Conservation (phyloP, 2,888 invertebrate genomes). For the Ectemnius cavifrons region DNA sequence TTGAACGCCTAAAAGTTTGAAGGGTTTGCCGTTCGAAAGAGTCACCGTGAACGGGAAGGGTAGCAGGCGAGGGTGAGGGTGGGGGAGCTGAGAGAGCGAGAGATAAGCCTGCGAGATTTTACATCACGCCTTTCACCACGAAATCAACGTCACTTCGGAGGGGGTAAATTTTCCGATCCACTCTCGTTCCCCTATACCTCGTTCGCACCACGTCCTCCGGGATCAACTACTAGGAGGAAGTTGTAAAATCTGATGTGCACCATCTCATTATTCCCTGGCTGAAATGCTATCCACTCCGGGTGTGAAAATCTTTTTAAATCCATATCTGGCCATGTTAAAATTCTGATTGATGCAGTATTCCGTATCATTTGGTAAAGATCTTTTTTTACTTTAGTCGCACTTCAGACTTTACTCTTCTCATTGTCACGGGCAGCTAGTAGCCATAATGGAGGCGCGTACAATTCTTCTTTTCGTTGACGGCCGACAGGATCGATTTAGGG, state of each 20-base stretch:
- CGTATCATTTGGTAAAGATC: no score
- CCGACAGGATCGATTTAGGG: no score
- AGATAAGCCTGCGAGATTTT: constrained; percentile 40
- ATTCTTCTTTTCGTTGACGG: no score
- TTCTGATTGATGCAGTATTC: no score
- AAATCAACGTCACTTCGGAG: constrained; percentile 9
- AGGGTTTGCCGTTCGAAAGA: not conserved
- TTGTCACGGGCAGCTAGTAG: no score
- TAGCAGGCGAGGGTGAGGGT: no score
- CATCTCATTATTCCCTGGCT: not conserved
- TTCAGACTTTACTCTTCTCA: not conserved
- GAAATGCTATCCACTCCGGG: not conserved
- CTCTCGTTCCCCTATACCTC: constrained; percentile 12
- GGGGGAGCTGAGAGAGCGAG: constrained; percentile 4
- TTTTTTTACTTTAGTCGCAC: not conserved
- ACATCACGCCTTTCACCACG: constrained; percentile 15
- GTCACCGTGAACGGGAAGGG: no score
- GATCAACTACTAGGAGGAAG: constrained; percentile 28
- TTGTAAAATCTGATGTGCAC: constrained; percentile 15
- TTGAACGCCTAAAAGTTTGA: constrained; percentile 20
- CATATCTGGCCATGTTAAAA: not conserved
- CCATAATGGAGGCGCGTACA: no score
- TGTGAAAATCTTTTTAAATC: not conserved
- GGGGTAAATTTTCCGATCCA: constrained; percentile 22
- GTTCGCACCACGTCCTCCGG: constrained; percentile 12